Conservation (phyloP, 1,140 invertebrate species). For the Watersipora subatra region DNA sequence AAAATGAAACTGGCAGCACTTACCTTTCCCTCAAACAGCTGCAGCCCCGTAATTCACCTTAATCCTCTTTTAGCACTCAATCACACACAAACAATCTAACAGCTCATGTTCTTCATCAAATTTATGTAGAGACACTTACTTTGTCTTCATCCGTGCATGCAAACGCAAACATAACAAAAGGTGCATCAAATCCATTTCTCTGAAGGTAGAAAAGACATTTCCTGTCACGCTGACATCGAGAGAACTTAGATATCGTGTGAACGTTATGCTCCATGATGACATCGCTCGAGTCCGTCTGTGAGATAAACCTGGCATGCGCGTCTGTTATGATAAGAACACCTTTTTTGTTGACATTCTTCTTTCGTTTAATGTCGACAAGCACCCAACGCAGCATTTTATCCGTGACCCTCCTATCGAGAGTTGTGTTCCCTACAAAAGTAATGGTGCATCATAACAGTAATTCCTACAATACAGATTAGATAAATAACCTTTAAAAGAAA, state of each 20-base stretch:
- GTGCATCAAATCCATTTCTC: background rate
- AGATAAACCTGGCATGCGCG: background rate
- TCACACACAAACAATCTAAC: background rate
- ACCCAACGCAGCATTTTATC: background rate
- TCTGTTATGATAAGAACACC: background rate
- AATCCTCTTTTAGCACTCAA: too few species aligned
- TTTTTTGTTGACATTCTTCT: background rate
- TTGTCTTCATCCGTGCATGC: background rate
- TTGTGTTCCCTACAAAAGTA: background rate
- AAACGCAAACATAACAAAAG: conserved; percentile 1
- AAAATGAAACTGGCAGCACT: too few species aligned
- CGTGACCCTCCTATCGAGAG: background rate
- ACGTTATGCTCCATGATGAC: background rate
- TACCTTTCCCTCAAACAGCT: too few species aligned
- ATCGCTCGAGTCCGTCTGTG: background rate
- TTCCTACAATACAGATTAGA: too few species aligned
- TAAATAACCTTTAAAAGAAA: too few species aligned
- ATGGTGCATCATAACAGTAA: background rate
- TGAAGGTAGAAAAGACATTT: background rate
- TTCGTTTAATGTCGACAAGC: background rate
- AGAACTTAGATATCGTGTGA: background rate
- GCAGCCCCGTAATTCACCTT: too few species aligned
- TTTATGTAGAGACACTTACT: background rate
- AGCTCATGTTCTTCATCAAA: background rate
- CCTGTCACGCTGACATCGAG: background rate